These are phyloP conservation scores for Thalassaphorura encarpata DNA, from an alignment of 1,140 invertebrate species.

Conservation along the genomic window DNA sequence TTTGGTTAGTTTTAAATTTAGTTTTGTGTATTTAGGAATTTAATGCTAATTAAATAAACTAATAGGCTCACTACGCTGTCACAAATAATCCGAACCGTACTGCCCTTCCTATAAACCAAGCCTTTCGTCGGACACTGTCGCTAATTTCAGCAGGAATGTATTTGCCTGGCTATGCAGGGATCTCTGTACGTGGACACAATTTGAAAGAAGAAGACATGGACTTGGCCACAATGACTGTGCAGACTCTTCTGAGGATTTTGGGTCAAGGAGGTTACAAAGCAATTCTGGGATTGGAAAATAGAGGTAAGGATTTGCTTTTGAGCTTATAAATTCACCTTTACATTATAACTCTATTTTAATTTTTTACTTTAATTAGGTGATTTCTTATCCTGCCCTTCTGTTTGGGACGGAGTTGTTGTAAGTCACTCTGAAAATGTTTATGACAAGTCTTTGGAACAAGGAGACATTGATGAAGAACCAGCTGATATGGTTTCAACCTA, in stretches of 20 bases:
- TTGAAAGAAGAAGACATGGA: slow-evolving; percentile 94
- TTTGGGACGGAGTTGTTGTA: slow-evolving; percentile 90
- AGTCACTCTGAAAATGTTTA: slow-evolving; percentile 85
- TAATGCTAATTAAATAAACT: slow-evolving; percentile 8
- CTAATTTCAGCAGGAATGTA: slow-evolving; percentile 88
- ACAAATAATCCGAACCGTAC: slow-evolving; percentile 92
- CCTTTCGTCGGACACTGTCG: slow-evolving; percentile 78
- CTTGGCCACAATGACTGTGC: slow-evolving; percentile 79
- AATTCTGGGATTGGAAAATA: slow-evolving; percentile 60
- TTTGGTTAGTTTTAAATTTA: slow-evolving; percentile 50
- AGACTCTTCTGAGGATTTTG: slow-evolving; percentile 76
- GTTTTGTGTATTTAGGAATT: slow-evolving; percentile 1
- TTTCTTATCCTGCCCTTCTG: slow-evolving; percentile 64
- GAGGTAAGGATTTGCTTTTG: slow-evolving; percentile 16
- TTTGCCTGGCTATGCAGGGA: slow-evolving; percentile 59
- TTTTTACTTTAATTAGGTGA: slow-evolving; percentile 34
- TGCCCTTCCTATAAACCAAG: slow-evolving; percentile 81
- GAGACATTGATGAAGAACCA: slow-evolving; percentile 46
- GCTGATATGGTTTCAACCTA: too few species aligned
- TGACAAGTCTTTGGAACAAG: slow-evolving; percentile 54
- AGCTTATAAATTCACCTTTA: neutral
- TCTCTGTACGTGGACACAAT: slow-evolving; percentile 78
- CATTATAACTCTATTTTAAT: neutral
- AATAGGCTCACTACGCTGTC: slow-evolving; percentile 81
- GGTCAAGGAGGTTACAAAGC: slow-evolving; percentile 85